These are phyloP conservation scores for Rosalia funebris DNA, from an alignment of 2,888 invertebrate species.

Conservation along the genomic window DNA sequence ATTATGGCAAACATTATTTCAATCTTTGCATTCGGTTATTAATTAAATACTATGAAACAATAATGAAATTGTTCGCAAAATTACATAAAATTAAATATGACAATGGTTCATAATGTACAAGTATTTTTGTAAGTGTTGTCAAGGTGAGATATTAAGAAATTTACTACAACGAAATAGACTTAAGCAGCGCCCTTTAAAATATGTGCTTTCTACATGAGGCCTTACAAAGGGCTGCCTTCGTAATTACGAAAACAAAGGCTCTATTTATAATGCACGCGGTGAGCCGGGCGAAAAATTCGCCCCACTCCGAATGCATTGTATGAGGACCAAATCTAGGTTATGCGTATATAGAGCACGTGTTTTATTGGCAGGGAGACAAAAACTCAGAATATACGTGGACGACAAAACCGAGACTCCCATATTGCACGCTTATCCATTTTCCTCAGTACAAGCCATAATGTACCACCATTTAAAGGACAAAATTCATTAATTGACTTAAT, in stretches of 20 bases:
- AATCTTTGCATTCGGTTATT: too few relatives aligned
- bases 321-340: constrained; percentile 25
- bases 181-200: constrained; percentile 34
- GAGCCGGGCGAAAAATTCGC: constrained; percentile 38
- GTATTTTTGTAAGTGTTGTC: constrained; percentile 38
- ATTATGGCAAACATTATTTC: too few relatives aligned
- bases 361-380: constrained; percentile 11
- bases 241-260: constrained; percentile 48
- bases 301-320: constrained; percentile 5
- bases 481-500: too few relatives aligned
- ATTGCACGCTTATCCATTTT: too few relatives aligned
- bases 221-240: constrained; percentile 40
- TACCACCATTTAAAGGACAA: too few relatives aligned
- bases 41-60: too few relatives aligned
- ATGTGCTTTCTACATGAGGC: constrained; percentile 30
- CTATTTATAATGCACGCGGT: constrained; percentile 45
- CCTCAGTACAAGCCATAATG: too few relatives aligned
- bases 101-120: constrained; percentile 45
- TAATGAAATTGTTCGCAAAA: too few relatives aligned
- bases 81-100: constrained; percentile 41
- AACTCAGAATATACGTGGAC: too few relatives aligned
- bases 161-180: constrained; percentile 37
- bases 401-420: too few relatives aligned
- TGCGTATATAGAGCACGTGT: constrained; percentile 15
- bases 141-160: constrained; percentile 37